Base-by-base conservation (phyloP, 2,888 invertebrate species). In the Melangyna quadrimaculata region DNA sequence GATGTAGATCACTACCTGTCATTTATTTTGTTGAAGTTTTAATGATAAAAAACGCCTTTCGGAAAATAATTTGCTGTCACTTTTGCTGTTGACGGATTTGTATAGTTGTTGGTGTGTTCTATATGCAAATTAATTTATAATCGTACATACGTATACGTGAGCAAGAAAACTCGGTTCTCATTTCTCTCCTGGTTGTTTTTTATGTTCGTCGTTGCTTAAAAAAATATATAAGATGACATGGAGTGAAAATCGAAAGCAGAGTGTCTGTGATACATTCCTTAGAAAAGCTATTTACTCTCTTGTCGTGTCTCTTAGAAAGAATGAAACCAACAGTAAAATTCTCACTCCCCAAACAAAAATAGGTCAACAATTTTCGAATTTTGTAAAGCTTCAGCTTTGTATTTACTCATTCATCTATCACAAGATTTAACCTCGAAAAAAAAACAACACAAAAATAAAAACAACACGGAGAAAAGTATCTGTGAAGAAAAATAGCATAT, bases 361-460 rank as follows among this genome's bases (percentile, higher is more conserved):
- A 78, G 83, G 83, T 83, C 83, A 83, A 51, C 43, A 70, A 71
- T 78, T 78, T 69, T 8, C 67, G 12, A 73, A 63, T 37, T 55
- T 55, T 17, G 2, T 10, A 10, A 45, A 71, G 65, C 75, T 71
- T 80, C 32, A n/a, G 35, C 10, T 80, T 65, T 24, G 3, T 65
- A 37, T 67, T 77, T 55, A 77, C 43, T 53, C 69, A 78, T 29
- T 53, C 48, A 51, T 32, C 45, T 24, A 9, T 29, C 37, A 22
- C 45, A 27, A 71, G 17, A 45, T 32, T 80, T 24, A 53, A 86
- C 75, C 70, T 80, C 79, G 71, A 75, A 51, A 32, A 29, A 2
- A 19, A 48, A 35, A 32, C n/a, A n/a, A n/a, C n/a, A 57, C 51
- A 14, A 55, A 35, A 67, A 24, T 7, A 24, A 12, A 61, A 37